phyloP scores from a whole-genome alignment of 2,888 invertebrate genomes.

The Clunio marinus region DNA sequence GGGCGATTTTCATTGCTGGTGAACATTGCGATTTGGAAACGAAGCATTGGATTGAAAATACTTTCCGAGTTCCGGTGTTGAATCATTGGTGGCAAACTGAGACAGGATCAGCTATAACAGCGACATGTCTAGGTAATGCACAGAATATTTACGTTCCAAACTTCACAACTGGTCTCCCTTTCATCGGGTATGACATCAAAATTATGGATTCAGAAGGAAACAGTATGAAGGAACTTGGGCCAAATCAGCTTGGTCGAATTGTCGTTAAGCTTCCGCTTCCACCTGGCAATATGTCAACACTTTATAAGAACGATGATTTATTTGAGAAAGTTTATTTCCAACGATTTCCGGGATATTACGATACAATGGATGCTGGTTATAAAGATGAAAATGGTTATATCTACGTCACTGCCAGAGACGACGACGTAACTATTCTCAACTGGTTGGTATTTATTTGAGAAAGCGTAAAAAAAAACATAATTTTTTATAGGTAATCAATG shows the following conservation, averaged over 20 bases:
- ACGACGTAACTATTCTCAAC: constrained; percentile 61
- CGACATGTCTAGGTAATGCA: constrained; percentile 73
- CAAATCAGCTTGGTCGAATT: constrained; percentile 76
- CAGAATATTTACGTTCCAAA: constrained; percentile 67
- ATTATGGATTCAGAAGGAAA: constrained; percentile 63
- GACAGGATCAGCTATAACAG: constrained; percentile 81
- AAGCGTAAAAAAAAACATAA: not conserved
- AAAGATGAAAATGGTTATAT: constrained; percentile 77
- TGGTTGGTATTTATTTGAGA: constrained; percentile 3
- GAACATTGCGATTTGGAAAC: constrained; percentile 93
- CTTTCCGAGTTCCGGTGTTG: constrained; percentile 69
- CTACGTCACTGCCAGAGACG: constrained; percentile 85
- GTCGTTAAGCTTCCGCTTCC: constrained; percentile 81
- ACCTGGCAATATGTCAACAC: constrained; percentile 79
- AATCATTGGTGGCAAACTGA: constrained; percentile 99
- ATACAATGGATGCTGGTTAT: constrained; percentile 93
- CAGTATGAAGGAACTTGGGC: constrained; percentile 55
- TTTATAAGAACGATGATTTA: constrained; percentile 75
- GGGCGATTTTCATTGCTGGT: constrained; percentile 77
- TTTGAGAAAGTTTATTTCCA: constrained; percentile 79
- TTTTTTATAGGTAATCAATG: constrained; percentile 63
- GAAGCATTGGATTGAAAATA: constrained; percentile 68
- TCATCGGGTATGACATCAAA: constrained; percentile 79
- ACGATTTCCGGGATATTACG: constrained; percentile 67
- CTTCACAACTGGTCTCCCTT: constrained; percentile 77